These are phyloP conservation scores for Sorex fumeus DNA, from an alignment of 2,113 vertebrate genomes.

Conservation along the genomic window DNA sequence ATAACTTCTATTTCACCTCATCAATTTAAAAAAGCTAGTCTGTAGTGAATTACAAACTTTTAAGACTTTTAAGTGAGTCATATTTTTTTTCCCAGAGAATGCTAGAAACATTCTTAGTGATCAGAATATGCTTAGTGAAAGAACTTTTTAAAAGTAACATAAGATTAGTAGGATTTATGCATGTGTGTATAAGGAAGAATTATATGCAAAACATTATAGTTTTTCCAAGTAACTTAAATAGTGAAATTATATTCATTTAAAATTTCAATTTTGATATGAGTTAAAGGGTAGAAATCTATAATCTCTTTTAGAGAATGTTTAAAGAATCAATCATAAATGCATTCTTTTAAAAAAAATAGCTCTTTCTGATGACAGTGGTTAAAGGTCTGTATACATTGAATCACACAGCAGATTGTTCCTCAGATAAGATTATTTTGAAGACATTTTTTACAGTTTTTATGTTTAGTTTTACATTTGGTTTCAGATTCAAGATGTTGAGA, in stretches of 20 bases:
- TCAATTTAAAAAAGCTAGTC: slow-evolving; percentile 47
- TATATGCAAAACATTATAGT: slow-evolving; percentile 24
- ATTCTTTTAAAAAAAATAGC: slow-evolving; percentile 10
- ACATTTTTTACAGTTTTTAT: slow-evolving; percentile 56
- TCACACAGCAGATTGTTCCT: neutral
- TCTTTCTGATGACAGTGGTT: neutral
- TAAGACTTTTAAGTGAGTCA: slow-evolving; percentile 47
- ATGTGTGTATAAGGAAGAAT: slow-evolving; percentile 50
- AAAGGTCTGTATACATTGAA: slow-evolving; percentile 36
- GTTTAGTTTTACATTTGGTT: neutral
- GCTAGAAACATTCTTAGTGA: slow-evolving; percentile 49
- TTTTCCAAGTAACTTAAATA: slow-evolving; percentile 60
- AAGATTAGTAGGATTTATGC: slow-evolving; percentile 50
- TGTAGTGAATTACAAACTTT: slow-evolving; percentile 70
- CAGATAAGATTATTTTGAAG: slow-evolving; percentile 40
- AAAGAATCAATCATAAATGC: slow-evolving; percentile 35
- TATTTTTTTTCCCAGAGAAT: slow-evolving; percentile 34
- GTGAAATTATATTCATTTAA: slow-evolving; percentile 50
- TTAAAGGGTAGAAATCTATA: slow-evolving; percentile 51
- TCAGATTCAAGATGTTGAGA: slow-evolving; percentile 32
- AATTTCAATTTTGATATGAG: slow-evolving; percentile 50
- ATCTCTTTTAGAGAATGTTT: slow-evolving; percentile 40
- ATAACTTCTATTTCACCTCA: slow-evolving; percentile 68
- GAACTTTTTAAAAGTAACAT: slow-evolving; percentile 60
- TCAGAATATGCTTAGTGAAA: slow-evolving; percentile 61